These are phyloP conservation scores for Sparus aurata DNA, from an alignment of 2,797 vertebrate genomes.

Conservation along the genomic window DNA sequence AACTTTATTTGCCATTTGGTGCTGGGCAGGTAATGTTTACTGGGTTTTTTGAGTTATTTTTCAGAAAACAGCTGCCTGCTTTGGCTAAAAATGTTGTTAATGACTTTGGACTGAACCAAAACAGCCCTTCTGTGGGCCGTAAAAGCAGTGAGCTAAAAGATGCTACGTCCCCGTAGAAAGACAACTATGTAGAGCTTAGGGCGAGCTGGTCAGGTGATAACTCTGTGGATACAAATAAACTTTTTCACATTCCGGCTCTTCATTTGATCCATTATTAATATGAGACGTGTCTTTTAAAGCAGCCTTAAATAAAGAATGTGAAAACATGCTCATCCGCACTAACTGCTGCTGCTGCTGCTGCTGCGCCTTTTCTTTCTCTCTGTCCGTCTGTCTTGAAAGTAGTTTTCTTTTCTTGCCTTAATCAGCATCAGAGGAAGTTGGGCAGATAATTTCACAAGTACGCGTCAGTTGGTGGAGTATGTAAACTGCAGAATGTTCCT, in stretches of 20 bases:
- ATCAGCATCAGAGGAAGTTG: constrained; percentile 1
- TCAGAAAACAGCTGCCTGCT: background rate
- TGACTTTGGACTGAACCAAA: background rate
- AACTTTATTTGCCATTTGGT: background rate
- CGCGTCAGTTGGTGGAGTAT: background rate
- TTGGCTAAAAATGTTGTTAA: background rate
- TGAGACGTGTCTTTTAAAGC: background rate
- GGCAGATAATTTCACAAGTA: background rate
- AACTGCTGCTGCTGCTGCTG: background rate
- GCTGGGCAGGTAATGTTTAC: background rate
- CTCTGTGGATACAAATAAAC: background rate
- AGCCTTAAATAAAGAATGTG: background rate
- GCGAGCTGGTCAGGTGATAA: background rate
- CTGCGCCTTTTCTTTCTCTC: background rate
- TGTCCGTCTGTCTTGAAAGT: background rate
- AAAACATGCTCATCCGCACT: background rate
- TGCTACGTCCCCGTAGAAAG: background rate
- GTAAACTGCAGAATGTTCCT: constrained; percentile 9
- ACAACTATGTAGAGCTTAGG: background rate
- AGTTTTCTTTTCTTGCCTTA: constrained; percentile 1
- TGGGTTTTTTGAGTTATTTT: background rate
- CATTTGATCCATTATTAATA: background rate
- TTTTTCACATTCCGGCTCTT: background rate
- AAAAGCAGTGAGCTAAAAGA: background rate
- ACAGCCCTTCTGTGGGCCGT: background rate